phyloP scores from a whole-genome alignment of 2,113 vertebrate species.

The Oostethus manadensis region DNA sequence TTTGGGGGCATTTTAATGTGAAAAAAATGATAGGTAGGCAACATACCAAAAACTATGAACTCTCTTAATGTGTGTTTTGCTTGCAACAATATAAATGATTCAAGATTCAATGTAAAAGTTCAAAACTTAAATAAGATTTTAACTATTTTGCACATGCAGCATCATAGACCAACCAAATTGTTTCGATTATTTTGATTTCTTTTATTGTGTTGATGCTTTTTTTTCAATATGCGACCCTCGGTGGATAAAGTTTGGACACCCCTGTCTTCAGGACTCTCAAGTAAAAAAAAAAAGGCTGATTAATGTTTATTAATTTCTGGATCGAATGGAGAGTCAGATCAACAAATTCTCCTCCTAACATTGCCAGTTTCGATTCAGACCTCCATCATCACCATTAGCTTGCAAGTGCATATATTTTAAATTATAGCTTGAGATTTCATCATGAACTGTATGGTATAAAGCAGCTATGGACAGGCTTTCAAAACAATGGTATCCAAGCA shows the following conservation, averaged over 20 bases:
- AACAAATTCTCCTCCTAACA: too few species aligned
- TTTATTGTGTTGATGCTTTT: too few species aligned
- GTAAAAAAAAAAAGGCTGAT: too few species aligned
- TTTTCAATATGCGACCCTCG: too few species aligned
- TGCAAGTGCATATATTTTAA: too few species aligned
- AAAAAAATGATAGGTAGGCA: not conserved
- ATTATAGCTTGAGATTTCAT: not conserved
- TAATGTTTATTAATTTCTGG: too few species aligned
- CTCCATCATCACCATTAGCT: too few species aligned
- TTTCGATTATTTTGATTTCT: not conserved
- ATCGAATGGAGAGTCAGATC: too few species aligned
- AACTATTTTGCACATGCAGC: not conserved
- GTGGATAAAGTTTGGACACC: too few species aligned
- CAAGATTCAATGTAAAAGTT: constrained; percentile 6
- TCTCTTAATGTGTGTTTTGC: not conserved
- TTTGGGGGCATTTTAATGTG: not conserved
- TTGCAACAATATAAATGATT: not conserved
- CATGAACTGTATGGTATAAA: not conserved
- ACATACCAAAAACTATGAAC: not conserved
- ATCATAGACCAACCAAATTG: not conserved
- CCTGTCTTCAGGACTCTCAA: too few species aligned
- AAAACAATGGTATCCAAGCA: not conserved
- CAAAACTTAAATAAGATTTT: not conserved
- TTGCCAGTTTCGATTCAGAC: too few species aligned
- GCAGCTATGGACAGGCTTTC: not conserved